phyloP scores from a whole-genome alignment of 2,113 vertebrate genomes.

The Gnathonemus echidnorhynchus region DNA sequence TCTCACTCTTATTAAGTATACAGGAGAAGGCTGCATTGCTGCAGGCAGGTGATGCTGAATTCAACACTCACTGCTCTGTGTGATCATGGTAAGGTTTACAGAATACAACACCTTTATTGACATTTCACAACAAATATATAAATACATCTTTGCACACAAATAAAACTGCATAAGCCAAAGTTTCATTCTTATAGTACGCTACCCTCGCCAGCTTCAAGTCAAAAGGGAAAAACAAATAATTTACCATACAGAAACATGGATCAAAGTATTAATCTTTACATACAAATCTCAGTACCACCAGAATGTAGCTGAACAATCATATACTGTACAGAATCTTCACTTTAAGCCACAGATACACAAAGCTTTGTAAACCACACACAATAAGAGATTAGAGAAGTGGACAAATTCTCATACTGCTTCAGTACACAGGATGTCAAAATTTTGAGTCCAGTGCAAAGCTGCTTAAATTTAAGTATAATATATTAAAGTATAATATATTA shows the following conservation, averaged over 20 bases:
- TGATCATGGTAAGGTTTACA: not conserved
- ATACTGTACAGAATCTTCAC: conserved; percentile 10
- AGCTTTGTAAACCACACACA: not conserved
- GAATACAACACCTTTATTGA: not conserved
- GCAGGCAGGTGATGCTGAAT: not conserved
- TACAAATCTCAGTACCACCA: not conserved
- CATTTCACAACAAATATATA: conserved; percentile 2
- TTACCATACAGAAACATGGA: not conserved
- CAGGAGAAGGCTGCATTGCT: not conserved
- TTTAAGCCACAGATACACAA: not conserved
- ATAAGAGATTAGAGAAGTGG: not conserved
- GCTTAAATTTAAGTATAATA: not conserved
- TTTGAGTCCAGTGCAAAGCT: not conserved
- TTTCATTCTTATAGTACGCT: not conserved
- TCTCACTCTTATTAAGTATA: not conserved
- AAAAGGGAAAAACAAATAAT: not conserved
- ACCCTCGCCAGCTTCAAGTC: not conserved
- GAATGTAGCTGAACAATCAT: not conserved
- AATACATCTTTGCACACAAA: not conserved
- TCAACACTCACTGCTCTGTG: not conserved
- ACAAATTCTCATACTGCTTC: not conserved
- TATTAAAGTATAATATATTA: not conserved
- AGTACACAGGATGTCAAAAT: not conserved
- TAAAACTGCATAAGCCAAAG: not conserved
- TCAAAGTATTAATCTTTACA: not conserved